These are phyloP conservation scores for Phalacrocorax pelagicus DNA, from an alignment of 2,113 vertebrate genomes.

Conservation along the genomic window DNA sequence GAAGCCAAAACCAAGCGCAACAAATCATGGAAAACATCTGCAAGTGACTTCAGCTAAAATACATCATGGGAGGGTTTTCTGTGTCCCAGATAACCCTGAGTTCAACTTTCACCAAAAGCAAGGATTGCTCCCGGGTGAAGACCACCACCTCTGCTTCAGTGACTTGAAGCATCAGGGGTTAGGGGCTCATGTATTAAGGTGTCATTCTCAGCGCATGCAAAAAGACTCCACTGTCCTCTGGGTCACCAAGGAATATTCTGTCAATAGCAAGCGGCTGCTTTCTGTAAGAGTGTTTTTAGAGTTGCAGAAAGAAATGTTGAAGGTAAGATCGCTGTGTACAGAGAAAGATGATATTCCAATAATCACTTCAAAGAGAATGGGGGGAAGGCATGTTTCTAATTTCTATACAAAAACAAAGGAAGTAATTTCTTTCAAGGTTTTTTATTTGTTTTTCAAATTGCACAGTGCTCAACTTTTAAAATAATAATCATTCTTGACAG, in stretches of 20 bases:
- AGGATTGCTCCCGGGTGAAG: neutral
- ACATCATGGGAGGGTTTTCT: neutral
- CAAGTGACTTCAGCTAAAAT: neutral
- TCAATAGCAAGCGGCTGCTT: neutral
- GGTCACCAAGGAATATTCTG: neutral
- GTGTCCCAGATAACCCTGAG: neutral
- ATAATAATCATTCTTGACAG: slow-evolving; percentile 76
- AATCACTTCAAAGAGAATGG: slow-evolving; percentile 53
- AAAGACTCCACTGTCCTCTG: neutral
- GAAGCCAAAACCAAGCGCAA: neutral
- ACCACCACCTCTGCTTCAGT: neutral
- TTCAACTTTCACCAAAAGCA: neutral
- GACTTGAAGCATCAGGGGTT: neutral
- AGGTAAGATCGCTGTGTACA: slow-evolving; percentile 36
- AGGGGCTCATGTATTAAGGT: neutral
- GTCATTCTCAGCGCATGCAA: neutral
- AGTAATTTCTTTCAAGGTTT: slow-evolving; percentile 67
- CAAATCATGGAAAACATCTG: slow-evolving; percentile 33
- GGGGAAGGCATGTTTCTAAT: slow-evolving; percentile 48
- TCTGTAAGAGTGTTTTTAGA: neutral
- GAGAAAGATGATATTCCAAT: slow-evolving; percentile 53
- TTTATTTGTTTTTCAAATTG: slow-evolving; percentile 75
- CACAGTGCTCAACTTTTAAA: slow-evolving; percentile 71
- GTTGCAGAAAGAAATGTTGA: neutral
- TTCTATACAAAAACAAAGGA: slow-evolving; percentile 69